Evolutionary conservation across 2,113 vertebrate genomes (phyloP), one percentile per base, ranked within the genome.

Genomic region (Nesogale talazaci): DNA sequence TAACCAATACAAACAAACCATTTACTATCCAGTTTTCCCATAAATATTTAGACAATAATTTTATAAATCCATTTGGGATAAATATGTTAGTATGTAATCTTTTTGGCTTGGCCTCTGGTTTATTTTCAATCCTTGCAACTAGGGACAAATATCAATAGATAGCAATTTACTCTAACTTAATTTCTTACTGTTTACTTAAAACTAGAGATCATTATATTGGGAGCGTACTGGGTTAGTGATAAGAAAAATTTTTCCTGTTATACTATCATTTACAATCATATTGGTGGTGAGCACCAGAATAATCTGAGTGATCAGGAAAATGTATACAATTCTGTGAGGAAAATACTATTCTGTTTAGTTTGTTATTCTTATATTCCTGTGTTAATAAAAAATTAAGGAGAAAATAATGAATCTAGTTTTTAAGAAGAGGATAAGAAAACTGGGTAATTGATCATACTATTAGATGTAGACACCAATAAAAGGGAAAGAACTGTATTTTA

Each of bases 31-130:
- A 90, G 36, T 94, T 91, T 89, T 88, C 63, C 57, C 75, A 89
- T 97, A 93, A 96, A 88, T 95, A 94, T 95, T 97, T 94, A 94
- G 75, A 94, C 67, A 81, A 85, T 95, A 95, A 94, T 90, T 52
- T 88, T 84, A 94, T 91, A 92, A 96, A 88, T 84, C 72, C 59
- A 96, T 94, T 17, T 94, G 61, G 65, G 67, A 90, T 94, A 94
- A 93, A 90, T 91, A 74, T 78, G 42, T 94, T 94, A 57, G 52
- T 65, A 27, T 57, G 10, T 83, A 89, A 77, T 40, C 82, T 94
- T 91, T 96, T 92, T 89, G 91, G 93, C 6, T n/a, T 57, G 91
- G 52, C 38, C 42, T 84, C 56, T 83, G n/a, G 52, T 63, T 95
- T 80, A 94, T 23, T 94, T 82, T 91, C 70, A 91, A 86, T 94